phyloP scores from a whole-genome alignment of 1,140 invertebrate genomes.

The Papilio aristodemus region DNA sequence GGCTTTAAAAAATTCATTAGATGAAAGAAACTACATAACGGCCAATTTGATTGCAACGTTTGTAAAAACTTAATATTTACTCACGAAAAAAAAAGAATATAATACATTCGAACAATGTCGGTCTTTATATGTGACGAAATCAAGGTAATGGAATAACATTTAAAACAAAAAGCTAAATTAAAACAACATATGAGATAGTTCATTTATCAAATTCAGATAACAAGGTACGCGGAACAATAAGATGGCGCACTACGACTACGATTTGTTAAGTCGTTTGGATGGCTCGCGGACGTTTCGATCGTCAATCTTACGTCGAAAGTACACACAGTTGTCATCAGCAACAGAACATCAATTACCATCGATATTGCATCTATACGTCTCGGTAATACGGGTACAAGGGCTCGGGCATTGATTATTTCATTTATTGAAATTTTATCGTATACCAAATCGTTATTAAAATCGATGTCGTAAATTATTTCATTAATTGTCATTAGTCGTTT shows the following conservation, averaged over 20 bases:
- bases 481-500: no score
- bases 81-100: background rate
- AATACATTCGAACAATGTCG: background rate
- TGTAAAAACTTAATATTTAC: background rate
- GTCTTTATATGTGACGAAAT: background rate
- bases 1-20: conserved; percentile 18
- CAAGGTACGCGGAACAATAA: conserved; percentile 28
- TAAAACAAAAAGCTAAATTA: conserved; percentile 18
- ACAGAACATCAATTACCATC: conserved; percentile 31
- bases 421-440: conserved; percentile 4
- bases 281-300: background rate
- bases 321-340: conserved; percentile 23
- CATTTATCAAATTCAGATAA: conserved; percentile 27
- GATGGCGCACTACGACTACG: conserved; percentile 14
- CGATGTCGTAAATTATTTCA: no score
- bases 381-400: background rate
- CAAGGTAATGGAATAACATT: conserved; percentile 3
- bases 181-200: conserved; percentile 19
- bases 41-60: background rate
- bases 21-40: conserved; percentile 20
- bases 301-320: conserved; percentile 14
- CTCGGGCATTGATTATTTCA: background rate
- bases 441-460: background rate
- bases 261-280: conserved; percentile 15
- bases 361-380: conserved; percentile 1